Evolutionary conservation across 2,797 vertebrate genomes (phyloP), one percentile per base, ranked within the genome.

Genomic region (Glyptemys insculpta): DNA sequence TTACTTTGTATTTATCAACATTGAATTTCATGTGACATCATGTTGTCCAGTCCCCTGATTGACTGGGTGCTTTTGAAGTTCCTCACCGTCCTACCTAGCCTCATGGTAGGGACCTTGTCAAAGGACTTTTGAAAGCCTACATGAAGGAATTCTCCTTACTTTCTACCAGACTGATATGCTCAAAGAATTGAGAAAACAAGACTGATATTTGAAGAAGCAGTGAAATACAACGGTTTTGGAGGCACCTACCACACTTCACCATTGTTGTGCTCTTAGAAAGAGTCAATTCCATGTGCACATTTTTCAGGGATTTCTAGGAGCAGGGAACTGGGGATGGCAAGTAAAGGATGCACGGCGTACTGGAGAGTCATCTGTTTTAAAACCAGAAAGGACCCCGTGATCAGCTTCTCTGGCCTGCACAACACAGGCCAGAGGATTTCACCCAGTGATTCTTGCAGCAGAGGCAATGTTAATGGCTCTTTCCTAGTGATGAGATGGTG

Each of bases 41-140:
- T 0, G 1, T 12, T 23, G 12, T 1, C 27, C 37, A 19, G 12
- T 41, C 19, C 19, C 50, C 52, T 53, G 86, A 27, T 23, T 15
- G 11, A 6, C 12, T 85, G 29, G 21, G 53, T n/a, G 11, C 23
- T 57, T 74, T 1, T 7, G 72, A 88, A 23, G 5, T 34, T 91
- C 41, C 34, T 15, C n/a, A n/a, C 19, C 82, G 25, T 21, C 34
- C n/a, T 53, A 76, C 23, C 12, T 34, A 68, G 16, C 8, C 65
- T 68, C 8, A 34, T 18, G 9, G 59, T 18, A 68, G 34, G 19
- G 9, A 18, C 9, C n/a, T 21, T 29, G 56, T 68, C 65, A 68
- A 68, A 68, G 65, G n/a, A 18, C 34, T 68, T n/a, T 37, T 68
- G 34, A 68, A 68, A 68, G 15, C 3, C 62, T 37, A 68, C 34